Evolutionary conservation across 30 jellyfish, hydroid and myxozoan genomes (phyloP).

Genomic region (Sanderia malayensis): DNA sequence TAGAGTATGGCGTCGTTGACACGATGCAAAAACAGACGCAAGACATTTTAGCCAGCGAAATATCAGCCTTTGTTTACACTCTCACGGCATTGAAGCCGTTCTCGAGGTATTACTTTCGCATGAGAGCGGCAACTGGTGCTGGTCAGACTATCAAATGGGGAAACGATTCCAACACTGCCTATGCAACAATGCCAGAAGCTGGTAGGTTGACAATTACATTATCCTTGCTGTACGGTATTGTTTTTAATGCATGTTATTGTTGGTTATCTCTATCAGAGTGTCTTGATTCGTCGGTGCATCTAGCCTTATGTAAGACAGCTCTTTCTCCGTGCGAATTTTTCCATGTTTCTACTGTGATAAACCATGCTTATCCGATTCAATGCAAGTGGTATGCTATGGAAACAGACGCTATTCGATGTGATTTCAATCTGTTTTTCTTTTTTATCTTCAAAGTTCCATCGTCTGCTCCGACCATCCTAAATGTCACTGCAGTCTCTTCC

Average conservation of each 20-base stretch:
- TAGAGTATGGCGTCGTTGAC: slow-evolving; percentile 25
- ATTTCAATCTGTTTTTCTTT: background rate
- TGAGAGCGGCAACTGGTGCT: slow-evolving; percentile 46
- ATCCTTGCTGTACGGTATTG: background rate
- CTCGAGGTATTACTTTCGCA: slow-evolving; percentile 19
- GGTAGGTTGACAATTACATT: slow-evolving; percentile 6
- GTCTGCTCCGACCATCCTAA: slow-evolving; percentile 24
- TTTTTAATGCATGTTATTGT: too few relatives aligned
- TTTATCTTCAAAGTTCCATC: slow-evolving; percentile 35
- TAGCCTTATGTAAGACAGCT: too few relatives aligned
- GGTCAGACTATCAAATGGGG: slow-evolving; percentile 25
- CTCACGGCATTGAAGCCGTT: slow-evolving; percentile 10
- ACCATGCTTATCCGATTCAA: background rate
- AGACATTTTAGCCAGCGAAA: background rate
- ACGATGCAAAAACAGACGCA: background rate
- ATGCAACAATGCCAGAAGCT: slow-evolving; percentile 17
- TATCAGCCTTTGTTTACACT: background rate
- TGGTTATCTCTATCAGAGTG: too few relatives aligned
- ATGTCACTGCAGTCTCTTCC: slow-evolving; percentile 36
- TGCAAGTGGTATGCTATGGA: background rate
- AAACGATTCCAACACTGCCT: slow-evolving; percentile 16
- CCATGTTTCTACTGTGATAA: background rate
- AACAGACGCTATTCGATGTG: background rate
- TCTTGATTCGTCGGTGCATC: too few relatives aligned
- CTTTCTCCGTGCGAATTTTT: too few relatives aligned